A percentile compares a stretch with the other conserved stretches of the same genome.
Evolutionary conservation across 2,888 invertebrate species (phyloP).

Genomic region (Diabrotica balteata): DNA sequence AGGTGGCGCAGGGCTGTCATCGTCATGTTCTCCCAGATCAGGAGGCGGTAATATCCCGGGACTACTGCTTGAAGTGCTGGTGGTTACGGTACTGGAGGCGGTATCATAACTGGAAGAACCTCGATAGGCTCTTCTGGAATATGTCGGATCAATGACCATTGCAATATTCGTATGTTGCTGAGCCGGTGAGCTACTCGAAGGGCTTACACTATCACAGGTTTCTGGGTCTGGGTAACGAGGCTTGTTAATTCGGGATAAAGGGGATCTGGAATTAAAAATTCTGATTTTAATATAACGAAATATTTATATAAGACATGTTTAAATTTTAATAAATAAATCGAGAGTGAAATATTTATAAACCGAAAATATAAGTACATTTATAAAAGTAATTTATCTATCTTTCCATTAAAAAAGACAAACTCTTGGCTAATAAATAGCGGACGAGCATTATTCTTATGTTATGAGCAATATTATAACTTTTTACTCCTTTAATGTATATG

Average conservation of each 20-base stretch:
- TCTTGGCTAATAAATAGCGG: too few relatives aligned
- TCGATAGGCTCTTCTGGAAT: constrained; percentile 55
- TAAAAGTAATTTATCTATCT: too few relatives aligned
- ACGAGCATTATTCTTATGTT: too few relatives aligned
- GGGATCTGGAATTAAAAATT: constrained; percentile 40
- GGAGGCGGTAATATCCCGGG: constrained; percentile 43
- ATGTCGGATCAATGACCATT: constrained; percentile 73
- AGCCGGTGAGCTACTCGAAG: constrained; percentile 42
- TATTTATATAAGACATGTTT: too few relatives aligned
- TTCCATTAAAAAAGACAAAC: too few relatives aligned
- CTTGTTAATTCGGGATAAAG: constrained; percentile 52
- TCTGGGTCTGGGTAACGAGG: constrained; percentile 56
- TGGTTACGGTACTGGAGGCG: constrained; percentile 54
- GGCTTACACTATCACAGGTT: constrained; percentile 40
- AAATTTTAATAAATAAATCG: too few relatives aligned
- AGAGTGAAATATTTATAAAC: too few relatives aligned
- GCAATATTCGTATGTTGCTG: constrained; percentile 67
- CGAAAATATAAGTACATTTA: too few relatives aligned
- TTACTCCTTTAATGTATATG: too few relatives aligned
- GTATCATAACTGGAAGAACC: constrained; percentile 55
- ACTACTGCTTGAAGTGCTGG: constrained; percentile 55
- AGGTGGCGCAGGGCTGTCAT: constrained; percentile 68
- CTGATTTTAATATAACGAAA: not conserved
- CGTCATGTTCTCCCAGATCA: constrained; percentile 53
- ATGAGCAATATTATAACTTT: too few relatives aligned